Conservation (phyloP, 2,888 invertebrate genomes). For the Diloba caeruleocephala region DNA sequence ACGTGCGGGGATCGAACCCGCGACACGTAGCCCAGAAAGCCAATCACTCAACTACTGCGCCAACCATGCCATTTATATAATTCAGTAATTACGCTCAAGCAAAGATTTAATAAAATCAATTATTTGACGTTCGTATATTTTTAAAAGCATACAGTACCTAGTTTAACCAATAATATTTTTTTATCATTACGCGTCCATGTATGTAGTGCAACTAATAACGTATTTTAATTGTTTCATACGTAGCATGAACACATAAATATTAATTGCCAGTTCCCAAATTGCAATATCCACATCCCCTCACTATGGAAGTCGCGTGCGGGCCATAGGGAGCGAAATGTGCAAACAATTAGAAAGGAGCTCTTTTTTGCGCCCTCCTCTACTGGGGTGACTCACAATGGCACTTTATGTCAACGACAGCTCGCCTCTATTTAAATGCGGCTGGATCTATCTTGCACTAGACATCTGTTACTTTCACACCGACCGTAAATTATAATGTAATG, state of each 20-base stretch:
- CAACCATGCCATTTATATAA: no score
- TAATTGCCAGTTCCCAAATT: conserved; percentile 41
- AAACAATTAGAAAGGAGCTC: conserved; percentile 85
- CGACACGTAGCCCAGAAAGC: no score
- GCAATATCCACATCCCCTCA: conserved; percentile 50
- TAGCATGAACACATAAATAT: conserved; percentile 36
- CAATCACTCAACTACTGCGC: no score
- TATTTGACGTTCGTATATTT: no score
- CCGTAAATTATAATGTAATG: conserved; percentile 69
- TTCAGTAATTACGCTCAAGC: no score
- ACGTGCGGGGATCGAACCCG: no score
- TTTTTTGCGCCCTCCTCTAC: conserved; percentile 73
- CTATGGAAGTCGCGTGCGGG: conserved; percentile 62
- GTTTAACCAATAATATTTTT: no score
- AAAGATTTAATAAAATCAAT: no score
- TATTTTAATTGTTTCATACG: conserved; percentile 17
- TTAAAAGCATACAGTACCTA: no score
- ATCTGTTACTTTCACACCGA: conserved; percentile 80
- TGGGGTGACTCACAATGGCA: conserved; percentile 76
- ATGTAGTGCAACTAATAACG: no score
- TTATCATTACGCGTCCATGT: no score
- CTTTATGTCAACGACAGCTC: conserved; percentile 80
- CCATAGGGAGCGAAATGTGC: conserved; percentile 81
- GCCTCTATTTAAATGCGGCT: conserved; percentile 74
- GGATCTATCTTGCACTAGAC: conserved; percentile 73